phyloP scores from a whole-genome alignment of 2,797 vertebrate species.

The Manis pentadactyla region DNA sequence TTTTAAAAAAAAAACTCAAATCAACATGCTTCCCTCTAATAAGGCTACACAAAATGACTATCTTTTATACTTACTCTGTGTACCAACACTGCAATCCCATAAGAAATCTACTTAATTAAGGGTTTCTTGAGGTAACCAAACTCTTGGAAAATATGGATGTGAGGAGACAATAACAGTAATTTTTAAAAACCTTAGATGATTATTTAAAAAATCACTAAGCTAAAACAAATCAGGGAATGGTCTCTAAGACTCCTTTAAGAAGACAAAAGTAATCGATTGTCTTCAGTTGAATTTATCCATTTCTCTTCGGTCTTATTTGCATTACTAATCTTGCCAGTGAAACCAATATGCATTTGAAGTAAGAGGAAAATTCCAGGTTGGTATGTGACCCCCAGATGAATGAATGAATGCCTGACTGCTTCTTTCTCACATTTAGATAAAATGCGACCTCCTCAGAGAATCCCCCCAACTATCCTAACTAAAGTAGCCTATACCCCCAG shows the following conservation, averaged over 20 bases:
- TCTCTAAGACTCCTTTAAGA: neutral
- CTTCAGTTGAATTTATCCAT: neutral
- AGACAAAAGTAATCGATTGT: neutral
- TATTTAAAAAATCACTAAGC: neutral
- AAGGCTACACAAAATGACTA: neutral
- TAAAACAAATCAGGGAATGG: neutral
- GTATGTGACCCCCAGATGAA: neutral
- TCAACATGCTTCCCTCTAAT: neutral
- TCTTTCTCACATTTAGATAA: neutral
- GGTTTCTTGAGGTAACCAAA: neutral
- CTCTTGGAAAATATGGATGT: neutral
- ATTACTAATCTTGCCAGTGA: neutral
- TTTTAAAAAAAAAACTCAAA: neutral
- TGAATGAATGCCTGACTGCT: neutral
- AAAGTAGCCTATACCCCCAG: neutral
- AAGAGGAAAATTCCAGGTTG: neutral
- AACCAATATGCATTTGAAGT: neutral
- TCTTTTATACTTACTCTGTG: neutral
- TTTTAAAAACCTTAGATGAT: neutral
- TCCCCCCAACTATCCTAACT: neutral
- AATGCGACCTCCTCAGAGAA: neutral
- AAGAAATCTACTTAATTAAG: neutral
- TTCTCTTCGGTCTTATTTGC: neutral
- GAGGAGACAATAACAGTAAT: neutral
- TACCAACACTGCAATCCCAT: neutral